Conservation (phyloP, 2,113 vertebrate genomes). For the Pachyramphus minor region DNA sequence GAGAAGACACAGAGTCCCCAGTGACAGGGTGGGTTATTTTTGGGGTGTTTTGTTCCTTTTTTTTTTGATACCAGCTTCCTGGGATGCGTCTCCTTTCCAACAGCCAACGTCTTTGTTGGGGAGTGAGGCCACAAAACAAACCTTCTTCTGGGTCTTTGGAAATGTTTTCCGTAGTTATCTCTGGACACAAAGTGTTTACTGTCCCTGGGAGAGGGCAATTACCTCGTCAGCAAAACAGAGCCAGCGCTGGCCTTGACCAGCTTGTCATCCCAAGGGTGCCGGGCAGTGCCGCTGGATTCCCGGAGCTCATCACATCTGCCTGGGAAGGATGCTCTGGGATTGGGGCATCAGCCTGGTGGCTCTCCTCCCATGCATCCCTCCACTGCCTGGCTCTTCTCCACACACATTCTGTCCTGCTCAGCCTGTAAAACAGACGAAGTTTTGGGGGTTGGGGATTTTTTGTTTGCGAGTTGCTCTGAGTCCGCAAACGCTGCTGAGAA, state of each 20-base stretch:
- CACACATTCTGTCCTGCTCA: background rate
- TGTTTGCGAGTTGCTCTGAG: background rate
- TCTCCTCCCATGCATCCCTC: background rate
- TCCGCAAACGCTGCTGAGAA: rapidly evolving
- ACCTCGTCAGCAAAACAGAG: background rate
- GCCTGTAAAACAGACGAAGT: background rate
- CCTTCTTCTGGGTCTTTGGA: background rate
- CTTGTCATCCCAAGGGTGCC: background rate
- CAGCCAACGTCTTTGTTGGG: background rate
- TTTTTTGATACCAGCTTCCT: background rate
- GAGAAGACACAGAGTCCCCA: background rate
- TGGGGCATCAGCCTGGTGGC: rapidly evolving
- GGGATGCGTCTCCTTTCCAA: rapidly evolving
- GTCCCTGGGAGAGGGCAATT: background rate
- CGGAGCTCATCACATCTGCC: rapidly evolving
- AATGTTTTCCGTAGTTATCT: background rate
- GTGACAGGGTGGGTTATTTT: rapidly evolving
- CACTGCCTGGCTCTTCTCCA: background rate
- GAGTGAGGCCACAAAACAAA: background rate
- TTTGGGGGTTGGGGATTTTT: background rate
- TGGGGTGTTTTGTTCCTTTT: background rate
- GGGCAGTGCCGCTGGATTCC: background rate
- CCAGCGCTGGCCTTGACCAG: background rate
- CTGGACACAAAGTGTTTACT: background rate
- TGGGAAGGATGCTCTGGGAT: background rate